Base-by-base conservation (phyloP, 2,797 vertebrate genomes). In the Mormyrops boulengeri region DNA sequence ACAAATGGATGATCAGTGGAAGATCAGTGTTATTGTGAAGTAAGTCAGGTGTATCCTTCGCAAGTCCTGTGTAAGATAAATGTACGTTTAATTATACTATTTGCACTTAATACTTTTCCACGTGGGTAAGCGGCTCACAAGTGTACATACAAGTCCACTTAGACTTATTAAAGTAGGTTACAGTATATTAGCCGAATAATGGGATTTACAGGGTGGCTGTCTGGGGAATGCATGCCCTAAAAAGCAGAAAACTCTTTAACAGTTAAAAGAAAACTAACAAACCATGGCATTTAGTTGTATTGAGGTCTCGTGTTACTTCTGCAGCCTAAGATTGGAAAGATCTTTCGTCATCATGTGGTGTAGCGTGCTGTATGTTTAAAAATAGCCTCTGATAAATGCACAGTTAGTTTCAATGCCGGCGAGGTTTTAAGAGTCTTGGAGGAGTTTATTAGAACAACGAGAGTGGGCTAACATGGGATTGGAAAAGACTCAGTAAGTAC, bases 111-210 rank as follows among this genome's bases (percentile, higher is more conserved):
- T 88, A 34, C n/a, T 89, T 14, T 60, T 14, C 69, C n/a, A 38
- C 22, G 30, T 19, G 52, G 57, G 22, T 89, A 44, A 22, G 88
- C 77, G 34, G 52, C 19, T 60, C 38, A 85, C 50, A 53, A 49
- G 17, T 30, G 8, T 7, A 52, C 22, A 53, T 9, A 30, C 50
- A 86, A 30, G 26, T 38, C 12, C 26, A 77, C 69, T 77, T 77
- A 77, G 69, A 77, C 69, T 38, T 34, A 34, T 38, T 77, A 34
- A 77, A 38, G 84, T 53, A 86, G 84, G 84, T 86, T 86, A 86
- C 11, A 34, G 84, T 52, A 52, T 86, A 50, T 86, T 49, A 86
- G 22, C 12, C 9, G 12, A 49, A 19, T 86, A 86, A 86, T 52
- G 22, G 12, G 84, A 86, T 86, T 86, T 86, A 53, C 50, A 86